A percentile compares a stretch with the other conserved stretches of the same genome.
phyloP scores from a whole-genome alignment of 2,797 vertebrate genomes.

The Gouania willdenowi region DNA sequence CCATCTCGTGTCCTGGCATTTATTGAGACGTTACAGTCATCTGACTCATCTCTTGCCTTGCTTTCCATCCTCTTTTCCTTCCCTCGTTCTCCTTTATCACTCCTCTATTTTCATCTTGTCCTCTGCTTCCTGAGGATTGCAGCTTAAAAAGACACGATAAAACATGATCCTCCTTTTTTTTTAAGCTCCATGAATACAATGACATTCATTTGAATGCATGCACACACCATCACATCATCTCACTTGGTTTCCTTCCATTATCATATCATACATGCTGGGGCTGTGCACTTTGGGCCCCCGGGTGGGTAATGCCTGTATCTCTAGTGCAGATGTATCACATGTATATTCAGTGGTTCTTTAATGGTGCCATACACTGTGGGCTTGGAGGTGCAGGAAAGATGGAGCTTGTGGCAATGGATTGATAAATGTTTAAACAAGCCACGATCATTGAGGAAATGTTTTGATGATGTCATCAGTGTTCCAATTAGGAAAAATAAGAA shows the following conservation, averaged over 20 bases:
- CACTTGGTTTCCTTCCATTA: conserved; percentile 47
- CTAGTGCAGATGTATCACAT: conserved; percentile 33
- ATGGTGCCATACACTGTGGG: conserved; percentile 13
- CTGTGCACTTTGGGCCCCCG: too few species aligned
- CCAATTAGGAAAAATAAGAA: too few species aligned
- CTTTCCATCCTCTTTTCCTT: conserved; percentile 22
- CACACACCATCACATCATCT: conserved; percentile 35
- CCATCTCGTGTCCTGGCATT: conserved; percentile 61
- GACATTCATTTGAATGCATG: conserved; percentile 8
- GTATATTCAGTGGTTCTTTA: conserved; percentile 43
- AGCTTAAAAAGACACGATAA: conserved; percentile 27
- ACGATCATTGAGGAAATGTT: too few species aligned
- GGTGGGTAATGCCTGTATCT: conserved; percentile 31
- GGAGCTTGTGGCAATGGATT: conserved; percentile 6
- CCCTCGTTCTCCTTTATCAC: not conserved
- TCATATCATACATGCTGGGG: conserved; percentile 45
- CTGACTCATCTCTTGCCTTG: conserved; percentile 45
- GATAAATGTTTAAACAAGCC: too few species aligned
- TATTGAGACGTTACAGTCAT: conserved; percentile 67
- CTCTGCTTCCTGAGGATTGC: conserved; percentile 26
- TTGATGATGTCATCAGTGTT: too few species aligned
- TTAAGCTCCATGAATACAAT: conserved; percentile 28
- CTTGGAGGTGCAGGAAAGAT: conserved; percentile 5
- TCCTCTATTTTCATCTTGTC: not conserved
- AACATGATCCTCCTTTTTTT: conserved; percentile 23